These are phyloP conservation scores for Malthinus seriepunctatus DNA, from an alignment of 2,888 invertebrate species.

Conservation along the genomic window DNA sequence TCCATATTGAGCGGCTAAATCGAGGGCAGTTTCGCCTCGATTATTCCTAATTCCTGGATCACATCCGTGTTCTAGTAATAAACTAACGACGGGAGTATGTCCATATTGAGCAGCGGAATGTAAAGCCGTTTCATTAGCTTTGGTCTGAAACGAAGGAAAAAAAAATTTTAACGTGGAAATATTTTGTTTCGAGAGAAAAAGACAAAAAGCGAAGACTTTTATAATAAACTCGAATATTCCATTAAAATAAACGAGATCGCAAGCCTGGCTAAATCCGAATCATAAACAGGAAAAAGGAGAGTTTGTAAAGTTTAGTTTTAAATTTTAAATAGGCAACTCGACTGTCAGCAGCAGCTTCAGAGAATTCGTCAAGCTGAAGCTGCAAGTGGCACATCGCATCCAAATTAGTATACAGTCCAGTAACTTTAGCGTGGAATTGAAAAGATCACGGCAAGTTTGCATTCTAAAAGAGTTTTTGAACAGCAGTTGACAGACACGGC, in stretches of 20 bases:
- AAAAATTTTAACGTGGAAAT: neutral
- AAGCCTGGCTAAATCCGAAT: slow-evolving; percentile 29
- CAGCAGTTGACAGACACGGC: slow-evolving; percentile 33
- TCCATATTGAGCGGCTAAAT: slow-evolving; percentile 92
- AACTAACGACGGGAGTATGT: slow-evolving; percentile 80
- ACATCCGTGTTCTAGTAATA: slow-evolving; percentile 81
- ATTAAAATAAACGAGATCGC: slow-evolving; percentile 25
- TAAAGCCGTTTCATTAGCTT: slow-evolving; percentile 88
- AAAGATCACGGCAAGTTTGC: slow-evolving; percentile 44
- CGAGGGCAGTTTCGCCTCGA: slow-evolving; percentile 89
- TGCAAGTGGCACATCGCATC: slow-evolving; percentile 43
- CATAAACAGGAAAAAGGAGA: slow-evolving; percentile 35
- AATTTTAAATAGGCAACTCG: slow-evolving; percentile 40
- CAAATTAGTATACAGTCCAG: slow-evolving; percentile 41
- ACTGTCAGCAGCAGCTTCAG: slow-evolving; percentile 41
- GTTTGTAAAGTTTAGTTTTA: slow-evolving; percentile 38
- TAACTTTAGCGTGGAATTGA: slow-evolving; percentile 42
- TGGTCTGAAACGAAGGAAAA: slow-evolving; percentile 64
- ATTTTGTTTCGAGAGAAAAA: neutral
- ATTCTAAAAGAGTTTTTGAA: slow-evolving; percentile 37
- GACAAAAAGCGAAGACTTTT: slow-evolving; percentile 6
- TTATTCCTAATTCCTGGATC: slow-evolving; percentile 87
- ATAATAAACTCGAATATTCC: slow-evolving; percentile 30
- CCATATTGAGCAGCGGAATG: slow-evolving; percentile 95
- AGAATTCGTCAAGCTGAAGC: slow-evolving; percentile 41